Conservation (phyloP, 2,113 vertebrate species). For the Proteles cristata region DNA sequence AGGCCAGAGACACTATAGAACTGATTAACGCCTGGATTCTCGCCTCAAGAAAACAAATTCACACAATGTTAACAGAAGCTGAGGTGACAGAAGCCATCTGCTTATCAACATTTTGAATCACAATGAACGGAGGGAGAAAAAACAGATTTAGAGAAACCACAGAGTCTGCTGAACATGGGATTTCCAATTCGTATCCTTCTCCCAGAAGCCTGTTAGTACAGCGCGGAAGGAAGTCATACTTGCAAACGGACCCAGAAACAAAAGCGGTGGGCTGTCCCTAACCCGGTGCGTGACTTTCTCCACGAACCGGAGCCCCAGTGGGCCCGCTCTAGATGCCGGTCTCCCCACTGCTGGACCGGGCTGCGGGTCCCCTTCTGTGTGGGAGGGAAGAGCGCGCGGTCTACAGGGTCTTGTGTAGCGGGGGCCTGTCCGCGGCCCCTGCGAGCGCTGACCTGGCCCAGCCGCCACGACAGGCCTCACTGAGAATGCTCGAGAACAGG, state of each 20-base stretch:
- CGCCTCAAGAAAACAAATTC: neutral
- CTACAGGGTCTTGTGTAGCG: neutral
- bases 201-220: neutral
- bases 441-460: rapidly evolving
- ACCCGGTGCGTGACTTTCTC: too few relatives aligned
- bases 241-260: neutral
- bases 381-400: rapidly evolving
- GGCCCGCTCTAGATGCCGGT: too few relatives aligned
- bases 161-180: neutral
- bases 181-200: neutral
- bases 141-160: neutral
- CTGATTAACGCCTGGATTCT: neutral
- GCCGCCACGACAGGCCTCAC: neutral
- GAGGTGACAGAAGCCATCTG: neutral
- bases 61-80: neutral
- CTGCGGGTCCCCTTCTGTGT: neutral
- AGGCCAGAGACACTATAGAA: neutral
- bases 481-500: rapidly evolving
- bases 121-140: neutral
- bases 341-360: too few relatives aligned
- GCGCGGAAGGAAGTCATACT: neutral
- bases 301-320: too few relatives aligned
- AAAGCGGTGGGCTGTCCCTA: neutral
- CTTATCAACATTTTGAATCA: neutral
- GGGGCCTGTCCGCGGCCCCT: too few relatives aligned